phyloP scores from a whole-genome alignment of 2,888 invertebrate genomes.

The Andricus curvator region DNA sequence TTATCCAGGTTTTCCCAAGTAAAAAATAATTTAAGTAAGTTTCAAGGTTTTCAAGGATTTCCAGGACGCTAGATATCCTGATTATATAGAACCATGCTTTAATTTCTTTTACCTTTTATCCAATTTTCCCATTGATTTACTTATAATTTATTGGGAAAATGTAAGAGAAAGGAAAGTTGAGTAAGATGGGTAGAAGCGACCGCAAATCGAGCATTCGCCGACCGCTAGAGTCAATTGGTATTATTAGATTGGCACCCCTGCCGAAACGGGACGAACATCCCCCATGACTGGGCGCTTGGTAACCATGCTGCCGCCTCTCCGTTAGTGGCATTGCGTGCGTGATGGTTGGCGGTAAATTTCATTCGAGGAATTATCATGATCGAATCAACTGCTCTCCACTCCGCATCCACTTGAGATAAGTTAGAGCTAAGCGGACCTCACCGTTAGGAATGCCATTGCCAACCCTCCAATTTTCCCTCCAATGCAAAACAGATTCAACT shows the following conservation, averaged over 20 bases:
- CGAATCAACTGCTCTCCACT: conserved; percentile 73
- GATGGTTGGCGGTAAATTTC: conserved; percentile 77
- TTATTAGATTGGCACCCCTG: conserved; percentile 78
- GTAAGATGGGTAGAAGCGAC: conserved; percentile 44
- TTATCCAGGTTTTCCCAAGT: too few relatives aligned
- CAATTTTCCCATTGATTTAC: background rate
- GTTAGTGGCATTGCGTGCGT: conserved; percentile 67
- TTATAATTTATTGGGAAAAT: background rate
- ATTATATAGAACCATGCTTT: too few relatives aligned
- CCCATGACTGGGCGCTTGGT: conserved; percentile 53
- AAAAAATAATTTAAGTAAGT: too few relatives aligned
- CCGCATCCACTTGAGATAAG: conserved; percentile 64
- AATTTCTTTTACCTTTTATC: background rate
- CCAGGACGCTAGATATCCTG: too few relatives aligned
- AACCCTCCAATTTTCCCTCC: conserved; percentile 56
- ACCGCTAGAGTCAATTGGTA: conserved; percentile 74
- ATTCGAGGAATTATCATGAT: conserved; percentile 78
- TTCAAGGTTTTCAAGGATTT: too few relatives aligned
- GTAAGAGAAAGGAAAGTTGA: conserved; percentile 9
- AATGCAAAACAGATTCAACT: conserved; percentile 50
- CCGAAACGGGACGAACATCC: conserved; percentile 62
- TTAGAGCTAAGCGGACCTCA: conserved; percentile 61
- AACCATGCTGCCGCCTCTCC: conserved; percentile 45
- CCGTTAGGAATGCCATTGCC: conserved; percentile 50
- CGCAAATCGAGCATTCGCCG: conserved; percentile 73